Percentiles rank a stretch among this genome's conserved stretches.
Evolutionary conservation across 2,113 vertebrate species (phyloP).

Genomic region (Rhinoderma darwinii): DNA sequence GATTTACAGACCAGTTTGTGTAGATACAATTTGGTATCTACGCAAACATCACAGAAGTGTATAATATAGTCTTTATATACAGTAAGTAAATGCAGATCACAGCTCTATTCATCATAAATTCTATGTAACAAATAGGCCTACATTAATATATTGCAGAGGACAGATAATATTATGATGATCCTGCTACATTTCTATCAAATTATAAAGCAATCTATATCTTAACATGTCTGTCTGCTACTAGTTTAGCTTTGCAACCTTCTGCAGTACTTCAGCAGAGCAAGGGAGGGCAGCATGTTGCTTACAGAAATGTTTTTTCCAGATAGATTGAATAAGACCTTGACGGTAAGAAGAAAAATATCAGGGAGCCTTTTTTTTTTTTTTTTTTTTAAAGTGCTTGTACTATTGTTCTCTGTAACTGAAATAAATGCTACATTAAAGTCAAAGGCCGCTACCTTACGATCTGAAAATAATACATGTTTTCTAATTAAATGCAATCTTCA

Average conservation of each 20-base stretch:
- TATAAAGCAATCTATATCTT: neutral
- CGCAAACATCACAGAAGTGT: too few species aligned
- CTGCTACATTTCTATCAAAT: neutral
- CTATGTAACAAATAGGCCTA: neutral
- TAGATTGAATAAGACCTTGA: constrained; percentile 15
- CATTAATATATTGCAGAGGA: neutral
- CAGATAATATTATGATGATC: neutral
- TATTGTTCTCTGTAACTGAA: constrained; percentile 41
- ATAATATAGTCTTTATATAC: too few species aligned
- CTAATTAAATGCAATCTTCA: neutral
- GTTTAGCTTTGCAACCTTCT: neutral
- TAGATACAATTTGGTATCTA: too few species aligned
- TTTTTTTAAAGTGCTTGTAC: constrained; percentile 7
- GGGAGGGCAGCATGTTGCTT: constrained; percentile 50
- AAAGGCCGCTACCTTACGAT: constrained; percentile 17
- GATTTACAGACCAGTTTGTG: too few species aligned
- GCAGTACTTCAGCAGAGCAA: constrained; percentile 48
- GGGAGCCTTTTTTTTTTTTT: neutral
- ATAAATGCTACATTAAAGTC: constrained; percentile 30
- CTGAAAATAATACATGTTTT: constrained; percentile 3
- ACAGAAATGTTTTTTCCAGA: neutral
- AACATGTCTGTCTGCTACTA: neutral
- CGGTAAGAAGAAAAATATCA: neutral
- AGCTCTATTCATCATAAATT: neutral
- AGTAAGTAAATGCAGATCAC: neutral